Percentiles rank a stretch among this genome's conserved stretches.
Conservation (phyloP, 1,140 invertebrate genomes). For the Cryptotermes secundus region DNA sequence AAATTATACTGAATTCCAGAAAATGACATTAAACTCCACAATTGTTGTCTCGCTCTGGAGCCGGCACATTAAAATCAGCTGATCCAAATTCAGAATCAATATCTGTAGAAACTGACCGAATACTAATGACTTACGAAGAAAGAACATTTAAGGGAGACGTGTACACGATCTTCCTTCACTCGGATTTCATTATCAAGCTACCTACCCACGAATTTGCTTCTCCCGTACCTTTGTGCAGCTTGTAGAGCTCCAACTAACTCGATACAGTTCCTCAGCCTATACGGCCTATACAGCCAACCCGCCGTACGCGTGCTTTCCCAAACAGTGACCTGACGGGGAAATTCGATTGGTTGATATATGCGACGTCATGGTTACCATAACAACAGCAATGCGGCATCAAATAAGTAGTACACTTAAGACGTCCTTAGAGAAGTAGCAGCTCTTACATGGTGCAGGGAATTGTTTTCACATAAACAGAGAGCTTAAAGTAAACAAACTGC, state of each 20-base stretch:
- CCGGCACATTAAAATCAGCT: neutral
- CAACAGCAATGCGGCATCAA: slow-evolving; percentile 21
- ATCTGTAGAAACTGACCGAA: neutral
- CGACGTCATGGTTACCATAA: slow-evolving; percentile 26
- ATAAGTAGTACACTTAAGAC: neutral
- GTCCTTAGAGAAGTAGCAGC: neutral
- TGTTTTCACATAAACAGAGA: too few species aligned
- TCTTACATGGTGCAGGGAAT: neutral
- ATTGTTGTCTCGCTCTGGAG: neutral
- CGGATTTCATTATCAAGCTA: too few species aligned
- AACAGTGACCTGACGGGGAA: neutral
- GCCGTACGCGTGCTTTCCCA: neutral
- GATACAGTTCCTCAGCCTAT: neutral
- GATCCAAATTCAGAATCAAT: neutral
- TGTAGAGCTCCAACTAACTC: neutral
- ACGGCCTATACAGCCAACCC: neutral
- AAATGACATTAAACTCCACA: too few species aligned
- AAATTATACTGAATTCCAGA: too few species aligned
- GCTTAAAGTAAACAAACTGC: too few species aligned
- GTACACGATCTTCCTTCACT: neutral
- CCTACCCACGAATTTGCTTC: too few species aligned
- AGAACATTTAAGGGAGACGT: neutral
- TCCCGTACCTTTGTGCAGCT: too few species aligned
- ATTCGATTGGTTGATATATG: neutral
- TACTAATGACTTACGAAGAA: neutral